Base-by-base conservation (phyloP, 2,113 vertebrate genomes). In the Stegostoma tigrinum region DNA sequence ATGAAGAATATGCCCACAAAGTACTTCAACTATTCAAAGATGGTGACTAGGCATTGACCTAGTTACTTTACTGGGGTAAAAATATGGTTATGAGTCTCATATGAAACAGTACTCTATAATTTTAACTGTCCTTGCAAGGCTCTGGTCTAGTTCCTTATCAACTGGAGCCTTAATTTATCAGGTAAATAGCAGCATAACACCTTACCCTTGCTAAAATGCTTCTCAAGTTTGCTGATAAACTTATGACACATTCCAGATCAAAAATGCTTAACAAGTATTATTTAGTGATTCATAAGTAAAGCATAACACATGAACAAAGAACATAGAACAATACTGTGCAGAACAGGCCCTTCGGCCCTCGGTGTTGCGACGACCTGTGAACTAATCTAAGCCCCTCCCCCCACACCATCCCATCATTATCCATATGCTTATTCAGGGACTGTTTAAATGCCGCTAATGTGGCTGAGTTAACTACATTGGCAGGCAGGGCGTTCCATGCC, bases 201-300 rank as follows among this genome's bases (percentile, higher is more conserved):
- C 67, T 38, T 27, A 61, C 61, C 86, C 55, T 23, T 95, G 93
- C 70, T 70, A 72, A 95, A 48, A 72, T 48, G 68, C 66, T 94
- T 94, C 93, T 94, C 38, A 45, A 8, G 93, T 95, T 95, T 72
- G 38, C 93, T 48, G 38, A 72, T 72, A 72, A 72, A 68, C 93
- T 30, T 95, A 70, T 42, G 30, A 95, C 45, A 45, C 45, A 45
- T 72, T 91, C 64, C n/a, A 70, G 93, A 68, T 72, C 45, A 52
- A 72, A 52, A 72, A 95, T 95, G 52, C 48, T 95, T 52, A 45
- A 72, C 19, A 52, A 95, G 72, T 10, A 72, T 95, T 72, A 72
- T 95, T 48, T 24, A 75, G 34, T 68, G 48, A 52, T 45, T 95
- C 94, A 52, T 48, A 48, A 75, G 94, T 72, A 52, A 95, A 48